A percentile compares a stretch with the other conserved stretches of the same genome.
Evolutionary conservation across 2,113 vertebrate genomes (phyloP).

Genomic region (Marmota monax): DNA sequence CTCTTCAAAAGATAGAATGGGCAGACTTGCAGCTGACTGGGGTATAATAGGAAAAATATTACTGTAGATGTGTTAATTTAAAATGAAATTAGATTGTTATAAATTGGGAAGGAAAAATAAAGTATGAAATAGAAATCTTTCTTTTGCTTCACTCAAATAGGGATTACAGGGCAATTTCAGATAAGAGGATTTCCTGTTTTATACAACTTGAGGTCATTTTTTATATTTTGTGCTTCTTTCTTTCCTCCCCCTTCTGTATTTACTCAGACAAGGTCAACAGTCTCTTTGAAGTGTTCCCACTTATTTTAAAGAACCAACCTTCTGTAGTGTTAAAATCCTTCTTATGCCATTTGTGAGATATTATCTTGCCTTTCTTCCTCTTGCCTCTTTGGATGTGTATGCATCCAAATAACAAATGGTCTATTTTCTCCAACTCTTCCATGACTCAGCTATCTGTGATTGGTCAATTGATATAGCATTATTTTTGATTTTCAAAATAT

Average conservation of each 20-base stretch:
- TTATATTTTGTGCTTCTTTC: background rate
- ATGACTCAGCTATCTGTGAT: background rate
- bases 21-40: background rate
- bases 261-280: slow-evolving; percentile 35
- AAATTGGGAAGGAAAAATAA: slow-evolving; percentile 67
- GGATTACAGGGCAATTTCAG: slow-evolving; percentile 69
- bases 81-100: slow-evolving; percentile 61
- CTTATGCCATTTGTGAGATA: slow-evolving; percentile 9
- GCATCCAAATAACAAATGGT: slow-evolving; percentile 2
- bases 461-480: background rate
- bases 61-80: slow-evolving; percentile 58
- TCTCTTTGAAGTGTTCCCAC: slow-evolving; percentile 17
- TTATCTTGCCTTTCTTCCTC: slow-evolving; percentile 24
- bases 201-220: slow-evolving; percentile 58
- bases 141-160: slow-evolving; percentile 56
- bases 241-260: background rate
- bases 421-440: background rate
- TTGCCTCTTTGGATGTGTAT: background rate
- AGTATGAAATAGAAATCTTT: slow-evolving; percentile 66
- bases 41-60: slow-evolving; percentile 63
- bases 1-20: slow-evolving; percentile 34
- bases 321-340: slow-evolving; percentile 10
- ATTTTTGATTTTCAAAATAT: slow-evolving; percentile 63
- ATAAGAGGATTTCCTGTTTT: slow-evolving; percentile 75
- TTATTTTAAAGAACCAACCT: slow-evolving; percentile 39